Conservation (phyloP, 2,888 invertebrate species). For the Crematogaster levior region DNA sequence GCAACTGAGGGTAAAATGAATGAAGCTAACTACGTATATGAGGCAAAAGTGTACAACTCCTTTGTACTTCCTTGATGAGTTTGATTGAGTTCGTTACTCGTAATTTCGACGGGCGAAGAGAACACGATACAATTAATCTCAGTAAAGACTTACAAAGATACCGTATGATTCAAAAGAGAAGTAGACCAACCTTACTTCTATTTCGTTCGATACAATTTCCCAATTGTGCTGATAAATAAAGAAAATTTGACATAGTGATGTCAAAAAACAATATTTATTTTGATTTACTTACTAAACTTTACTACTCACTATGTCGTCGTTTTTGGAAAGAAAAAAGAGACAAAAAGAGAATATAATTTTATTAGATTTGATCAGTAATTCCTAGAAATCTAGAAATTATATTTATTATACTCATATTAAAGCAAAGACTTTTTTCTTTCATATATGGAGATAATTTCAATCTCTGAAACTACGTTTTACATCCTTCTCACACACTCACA, state of each 20-base stretch:
- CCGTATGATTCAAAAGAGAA: background rate
- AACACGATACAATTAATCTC: slow-evolving; percentile 19
- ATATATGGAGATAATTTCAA: background rate
- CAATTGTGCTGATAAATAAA: background rate
- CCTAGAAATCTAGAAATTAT: background rate
- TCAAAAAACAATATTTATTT: too few species aligned
- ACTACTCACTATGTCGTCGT: too few species aligned
- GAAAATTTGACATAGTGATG: background rate
- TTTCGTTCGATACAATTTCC: background rate
- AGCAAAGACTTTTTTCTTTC: background rate
- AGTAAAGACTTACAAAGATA: background rate
- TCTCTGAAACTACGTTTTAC: too few species aligned
- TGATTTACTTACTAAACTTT: too few species aligned
- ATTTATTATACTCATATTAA: background rate
- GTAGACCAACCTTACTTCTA: background rate
- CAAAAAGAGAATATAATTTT: background rate
- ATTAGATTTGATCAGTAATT: background rate
- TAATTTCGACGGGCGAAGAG: background rate
- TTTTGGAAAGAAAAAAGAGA: background rate
- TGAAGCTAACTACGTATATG: background rate
- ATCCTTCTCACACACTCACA: background rate
- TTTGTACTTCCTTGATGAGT: background rate
- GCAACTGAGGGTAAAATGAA: background rate
- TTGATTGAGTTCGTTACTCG: slow-evolving; percentile 4
- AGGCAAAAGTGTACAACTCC: background rate